Base-by-base conservation (phyloP, 2,888 invertebrate species). In the Oscheius sp. region DNA sequence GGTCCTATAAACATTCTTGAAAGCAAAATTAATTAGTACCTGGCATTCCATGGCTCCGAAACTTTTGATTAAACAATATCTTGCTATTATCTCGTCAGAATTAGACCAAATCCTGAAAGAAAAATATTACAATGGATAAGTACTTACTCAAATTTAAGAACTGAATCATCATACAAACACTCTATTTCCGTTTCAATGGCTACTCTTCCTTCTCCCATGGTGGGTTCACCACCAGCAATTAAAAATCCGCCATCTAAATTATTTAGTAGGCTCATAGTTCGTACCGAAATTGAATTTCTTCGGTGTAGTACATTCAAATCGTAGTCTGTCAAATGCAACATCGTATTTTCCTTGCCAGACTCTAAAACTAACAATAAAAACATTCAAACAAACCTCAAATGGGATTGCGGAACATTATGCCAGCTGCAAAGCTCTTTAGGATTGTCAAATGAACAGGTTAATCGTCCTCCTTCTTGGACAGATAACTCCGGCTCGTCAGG, bases 61-160 rank as follows among this genome's bases (percentile, higher is more conserved):
- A 1, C 63, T 36, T 28, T 73, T 47, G 0, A 73, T 63, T 12
- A 81, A 65, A 32, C 82, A 82, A 14, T 73, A 72, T 33, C 75
- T 70, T 22, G 83, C 61, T 3, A 70, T 59, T 6, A 81, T 77
- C n/a, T 65, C 72, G 8, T 74, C 77, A 38, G 74, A 73, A 56
- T 78, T 83, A 0, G 77, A 73, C 83, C 83, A 83, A 66, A 79
- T 81, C 57, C 82, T 82, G 70, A 67, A 79, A 75, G 3, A 30
- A 22, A 36, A n/a, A 12, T 51, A 9, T 56, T 22, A 22, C 24
- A 47, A 22, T 4, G 12, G 14, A 45, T 1, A 36, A 2, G 26
- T 33, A 49, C 75, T 36, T 41, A 82, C 80, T 83, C 80, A 45
- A 83, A 83, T 47, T 75, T 71, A 5, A 83, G 57, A n/a, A 65